A percentile compares a stretch with the other conserved stretches of the same genome.
Conservation (phyloP, 2,888 invertebrate genomes). For the Eristalis intricaria region DNA sequence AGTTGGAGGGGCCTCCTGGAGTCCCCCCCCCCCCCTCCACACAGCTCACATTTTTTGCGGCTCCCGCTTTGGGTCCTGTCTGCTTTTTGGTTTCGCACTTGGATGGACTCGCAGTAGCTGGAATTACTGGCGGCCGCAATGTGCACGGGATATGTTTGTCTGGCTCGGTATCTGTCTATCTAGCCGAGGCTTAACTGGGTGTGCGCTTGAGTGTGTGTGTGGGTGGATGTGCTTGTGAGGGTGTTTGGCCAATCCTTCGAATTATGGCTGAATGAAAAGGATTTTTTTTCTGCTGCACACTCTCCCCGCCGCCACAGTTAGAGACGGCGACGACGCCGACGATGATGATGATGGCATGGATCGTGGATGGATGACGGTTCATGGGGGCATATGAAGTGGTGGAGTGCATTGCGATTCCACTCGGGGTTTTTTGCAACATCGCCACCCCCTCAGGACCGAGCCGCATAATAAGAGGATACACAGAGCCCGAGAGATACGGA, state of each 20-base stretch:
- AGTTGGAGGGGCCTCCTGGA: slow-evolving; percentile 27
- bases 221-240: neutral
- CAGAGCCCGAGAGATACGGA: slow-evolving; percentile 31
- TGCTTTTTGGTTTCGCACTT: slow-evolving; percentile 65
- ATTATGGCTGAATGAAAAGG: slow-evolving; percentile 52
- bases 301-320: neutral
- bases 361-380: neutral
- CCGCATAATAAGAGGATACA: slow-evolving; percentile 66
- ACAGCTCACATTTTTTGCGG: neutral
- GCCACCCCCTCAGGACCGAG: slow-evolving; percentile 41
- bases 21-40: neutral
- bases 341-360: slow-evolving; percentile 13
- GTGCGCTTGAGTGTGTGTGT: neutral
- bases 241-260: slow-evolving; percentile 66
- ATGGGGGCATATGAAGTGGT: slow-evolving; percentile 3
- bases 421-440: neutral
- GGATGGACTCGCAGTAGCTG: slow-evolving; percentile 61
- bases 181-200: slow-evolving; percentile 11
- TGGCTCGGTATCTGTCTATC: slow-evolving; percentile 36
- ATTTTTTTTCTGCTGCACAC: slow-evolving; percentile 37
- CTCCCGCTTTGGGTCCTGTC: slow-evolving; percentile 14
- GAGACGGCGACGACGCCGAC: slow-evolving; percentile 2
- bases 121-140: slow-evolving; percentile 54
- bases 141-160: slow-evolving; percentile 47
- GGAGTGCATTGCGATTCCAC: slow-evolving; percentile 16